Evolutionary conservation across 37 sponge, comb jelly and placozoan genomes (phyloP), one percentile per base, ranked within the genome.

Genomic region (Diacarnus erythraeanus): DNA sequence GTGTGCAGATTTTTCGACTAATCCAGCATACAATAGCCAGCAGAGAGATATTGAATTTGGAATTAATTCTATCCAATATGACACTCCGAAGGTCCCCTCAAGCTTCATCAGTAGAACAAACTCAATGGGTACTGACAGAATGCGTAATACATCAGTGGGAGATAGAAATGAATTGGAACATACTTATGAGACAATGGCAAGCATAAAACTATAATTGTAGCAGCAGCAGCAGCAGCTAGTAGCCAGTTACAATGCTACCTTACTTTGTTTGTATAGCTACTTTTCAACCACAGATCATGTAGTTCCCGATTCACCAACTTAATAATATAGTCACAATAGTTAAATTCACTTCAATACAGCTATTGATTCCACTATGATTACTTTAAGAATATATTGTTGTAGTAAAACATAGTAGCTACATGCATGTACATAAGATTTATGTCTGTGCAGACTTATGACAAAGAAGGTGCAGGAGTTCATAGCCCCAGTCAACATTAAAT

Each of bases 401-500:
- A n/a, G n/a, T n/a, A n/a, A n/a, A n/a, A n/a, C n/a, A n/a, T n/a
- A n/a, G n/a, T n/a, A n/a, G n/a, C n/a, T n/a, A n/a, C n/a, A n/a
- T n/a, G n/a, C n/a, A n/a, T n/a, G n/a, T n/a, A n/a, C n/a, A n/a
- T n/a, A n/a, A n/a, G n/a, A n/a, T n/a, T n/a, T n/a, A 47, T 15
- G 51, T 47, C 12, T 47, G 12, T 15, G 12, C 12, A 47, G 51
- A 36, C 18, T 57, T 77, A 34, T 30, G 33, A 30, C 66, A 54
- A 21, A 80, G 35, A 3, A 72, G 15, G 25, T 80, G 81, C 3
- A 84, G 37, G 47, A 30, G 69, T 15, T 59, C 30, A 35, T 75
- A 29, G 0, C 34, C 61, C 77, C 71, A 84, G 12, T 58, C 35
- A 23, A 77, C 10, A 0, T 84, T 76, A 35, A 74, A 84, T 22